Conservation (phyloP, 2,113 vertebrate genomes). For the Sprattus sprattus region DNA sequence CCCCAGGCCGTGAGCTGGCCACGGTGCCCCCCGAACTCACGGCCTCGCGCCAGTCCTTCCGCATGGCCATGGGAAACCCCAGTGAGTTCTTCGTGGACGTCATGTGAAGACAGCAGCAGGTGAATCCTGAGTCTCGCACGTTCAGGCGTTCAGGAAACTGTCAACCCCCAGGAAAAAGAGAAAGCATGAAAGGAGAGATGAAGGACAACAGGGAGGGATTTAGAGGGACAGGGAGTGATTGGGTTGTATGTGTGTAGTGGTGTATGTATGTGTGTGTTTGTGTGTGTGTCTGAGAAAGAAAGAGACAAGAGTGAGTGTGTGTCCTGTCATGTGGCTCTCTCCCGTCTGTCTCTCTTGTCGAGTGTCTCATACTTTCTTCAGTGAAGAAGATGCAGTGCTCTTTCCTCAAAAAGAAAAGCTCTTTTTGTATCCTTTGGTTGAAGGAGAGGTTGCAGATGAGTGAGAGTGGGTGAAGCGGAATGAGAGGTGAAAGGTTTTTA, state of each 20-base stretch:
- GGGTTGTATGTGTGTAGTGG: not conserved
- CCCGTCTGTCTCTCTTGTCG: conserved; percentile 37
- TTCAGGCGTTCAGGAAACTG: conserved; percentile 4
- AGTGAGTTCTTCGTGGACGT: conserved; percentile 97
- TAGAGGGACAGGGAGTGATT: not conserved
- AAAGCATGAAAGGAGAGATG: conserved; percentile 16
- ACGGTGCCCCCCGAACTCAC: conserved; percentile 87
- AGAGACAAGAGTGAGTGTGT: conserved; percentile 19
- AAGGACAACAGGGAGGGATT: conserved; percentile 26
- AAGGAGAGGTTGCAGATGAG: not conserved
- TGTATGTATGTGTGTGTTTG: not conserved
- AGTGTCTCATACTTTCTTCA: conserved; percentile 61
- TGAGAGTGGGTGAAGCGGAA: not conserved
- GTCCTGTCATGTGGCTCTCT: not conserved
- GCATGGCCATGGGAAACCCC: conserved; percentile 94
- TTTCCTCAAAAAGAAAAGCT: conserved; percentile 17
- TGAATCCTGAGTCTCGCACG: not conserved
- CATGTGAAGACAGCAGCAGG: conserved; percentile 70
- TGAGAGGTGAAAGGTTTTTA: not conserved
- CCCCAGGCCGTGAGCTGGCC: conserved; percentile 77
- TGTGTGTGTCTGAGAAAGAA: not conserved
- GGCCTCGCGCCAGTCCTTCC: conserved; percentile 90
- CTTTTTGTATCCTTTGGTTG: not conserved
- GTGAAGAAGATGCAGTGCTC: conserved; percentile 55
- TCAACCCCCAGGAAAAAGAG: conserved; percentile 22